Conservation (phyloP, 2,113 vertebrate species). For the Sula dactylatra region DNA sequence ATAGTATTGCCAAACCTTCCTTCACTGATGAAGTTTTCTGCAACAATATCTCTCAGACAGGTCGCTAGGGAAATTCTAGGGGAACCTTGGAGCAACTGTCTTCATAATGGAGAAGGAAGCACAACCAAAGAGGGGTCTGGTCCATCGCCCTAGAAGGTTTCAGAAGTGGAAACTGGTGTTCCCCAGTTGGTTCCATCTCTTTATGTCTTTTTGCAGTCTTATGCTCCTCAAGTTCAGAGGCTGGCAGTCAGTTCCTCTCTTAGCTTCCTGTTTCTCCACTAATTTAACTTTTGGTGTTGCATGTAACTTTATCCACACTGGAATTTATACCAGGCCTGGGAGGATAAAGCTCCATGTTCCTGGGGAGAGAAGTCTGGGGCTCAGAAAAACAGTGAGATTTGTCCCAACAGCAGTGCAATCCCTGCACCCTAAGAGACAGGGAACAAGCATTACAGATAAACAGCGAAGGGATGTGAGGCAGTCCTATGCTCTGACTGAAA, state of each 20-base stretch:
- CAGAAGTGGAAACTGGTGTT: not conserved
- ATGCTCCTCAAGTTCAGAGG: not conserved
- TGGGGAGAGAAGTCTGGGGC: not conserved
- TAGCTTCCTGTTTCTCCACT: not conserved
- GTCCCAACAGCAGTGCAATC: not conserved
- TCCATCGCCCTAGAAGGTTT: not conserved
- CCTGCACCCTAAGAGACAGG: not conserved
- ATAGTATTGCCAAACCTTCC: not conserved
- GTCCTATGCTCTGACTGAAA: not conserved
- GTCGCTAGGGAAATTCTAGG: not conserved
- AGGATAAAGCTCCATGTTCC: not conserved
- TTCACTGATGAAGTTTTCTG: not conserved
- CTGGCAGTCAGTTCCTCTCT: not conserved
- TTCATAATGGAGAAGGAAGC: not conserved
- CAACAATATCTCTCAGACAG: not conserved
- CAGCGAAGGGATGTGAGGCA: fast-evolving
- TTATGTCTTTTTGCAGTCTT: not conserved
- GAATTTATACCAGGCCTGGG: not conserved
- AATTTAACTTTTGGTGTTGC: fast-evolving
- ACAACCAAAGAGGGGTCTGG: not conserved
- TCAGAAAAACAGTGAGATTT: not conserved
- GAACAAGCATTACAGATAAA: not conserved
- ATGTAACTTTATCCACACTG: not conserved
- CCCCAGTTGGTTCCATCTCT: not conserved
- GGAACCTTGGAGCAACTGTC: not conserved